Evolutionary conservation across 2,888 invertebrate genomes (phyloP).

Genomic region (Euzophera pinguis): DNA sequence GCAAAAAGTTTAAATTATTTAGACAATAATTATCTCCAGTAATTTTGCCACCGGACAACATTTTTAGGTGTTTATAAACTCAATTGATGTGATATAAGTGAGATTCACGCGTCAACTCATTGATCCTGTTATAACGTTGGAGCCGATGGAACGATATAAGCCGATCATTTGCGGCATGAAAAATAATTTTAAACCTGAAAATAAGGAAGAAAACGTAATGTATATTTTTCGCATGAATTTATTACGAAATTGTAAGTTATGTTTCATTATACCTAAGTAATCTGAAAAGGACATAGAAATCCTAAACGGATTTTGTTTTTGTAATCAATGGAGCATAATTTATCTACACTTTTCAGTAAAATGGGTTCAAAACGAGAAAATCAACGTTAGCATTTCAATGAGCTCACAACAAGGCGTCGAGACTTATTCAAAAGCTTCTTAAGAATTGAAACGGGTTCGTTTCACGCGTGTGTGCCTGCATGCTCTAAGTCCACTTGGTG

Average conservation of each 20-base stretch:
- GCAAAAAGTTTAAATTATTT: constrained; percentile 7
- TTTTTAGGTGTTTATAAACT: constrained; percentile 36
- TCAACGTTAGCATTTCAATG: constrained; percentile 44
- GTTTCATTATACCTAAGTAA: not conserved
- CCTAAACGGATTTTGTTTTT: not conserved
- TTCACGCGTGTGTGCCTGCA: constrained; percentile 50
- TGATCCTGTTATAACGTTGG: constrained; percentile 65
- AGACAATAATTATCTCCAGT: constrained; percentile 13
- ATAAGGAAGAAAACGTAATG: constrained; percentile 13
- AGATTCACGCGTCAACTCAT: constrained; percentile 64
- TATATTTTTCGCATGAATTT: constrained; percentile 2
- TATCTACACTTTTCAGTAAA: constrained; percentile 24
- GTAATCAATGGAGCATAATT: constrained; percentile 8
- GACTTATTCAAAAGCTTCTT: constrained; percentile 34
- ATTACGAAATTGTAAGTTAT: not conserved
- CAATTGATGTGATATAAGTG: constrained; percentile 61
- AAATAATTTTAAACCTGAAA: constrained; percentile 35
- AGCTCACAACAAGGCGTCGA: constrained; percentile 38
- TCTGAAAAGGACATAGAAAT: not conserved
- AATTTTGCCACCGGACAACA: constrained; percentile 17
- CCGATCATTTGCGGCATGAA: constrained; percentile 67
- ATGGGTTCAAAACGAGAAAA: constrained; percentile 42
- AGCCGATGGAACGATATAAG: constrained; percentile 67
- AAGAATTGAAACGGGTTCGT: constrained; percentile 44
- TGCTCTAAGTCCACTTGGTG: constrained; percentile 21